These are phyloP conservation scores for Diplodus puntazzo DNA, from an alignment of 2,797 vertebrate genomes.

Conservation along the genomic window DNA sequence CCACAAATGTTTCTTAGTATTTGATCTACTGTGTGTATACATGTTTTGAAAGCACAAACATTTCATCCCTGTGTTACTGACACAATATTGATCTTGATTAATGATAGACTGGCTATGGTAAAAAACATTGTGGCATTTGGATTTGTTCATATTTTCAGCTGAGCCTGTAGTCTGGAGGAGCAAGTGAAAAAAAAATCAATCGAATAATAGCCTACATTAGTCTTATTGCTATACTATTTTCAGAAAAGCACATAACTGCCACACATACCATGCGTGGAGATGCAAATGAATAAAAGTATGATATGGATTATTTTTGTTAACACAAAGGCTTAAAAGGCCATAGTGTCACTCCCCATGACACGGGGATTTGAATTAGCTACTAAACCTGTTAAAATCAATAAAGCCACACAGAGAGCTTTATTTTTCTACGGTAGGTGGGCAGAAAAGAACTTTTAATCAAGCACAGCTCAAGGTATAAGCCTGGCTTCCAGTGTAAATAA, in stretches of 20 bases:
- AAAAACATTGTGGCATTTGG: background rate
- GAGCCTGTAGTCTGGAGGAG: background rate
- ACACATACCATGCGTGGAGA: slow-evolving; percentile 43
- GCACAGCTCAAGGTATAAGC: slow-evolving; percentile 34
- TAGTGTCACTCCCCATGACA: slow-evolving; percentile 5
- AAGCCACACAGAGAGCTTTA: slow-evolving; percentile 16
- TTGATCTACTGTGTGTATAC: background rate
- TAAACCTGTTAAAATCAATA: slow-evolving; percentile 18
- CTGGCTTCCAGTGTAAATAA: slow-evolving; percentile 52
- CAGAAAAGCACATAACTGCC: slow-evolving; percentile 35
- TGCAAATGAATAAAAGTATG: slow-evolving; percentile 48
- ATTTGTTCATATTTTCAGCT: background rate
- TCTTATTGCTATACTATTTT: slow-evolving; percentile 26
- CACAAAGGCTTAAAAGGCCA: slow-evolving; percentile 24
- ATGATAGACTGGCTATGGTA: too few relatives aligned
- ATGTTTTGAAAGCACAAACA: background rate
- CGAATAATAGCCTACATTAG: slow-evolving; percentile 18
- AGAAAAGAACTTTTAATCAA: slow-evolving; percentile 53
- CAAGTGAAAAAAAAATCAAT: background rate
- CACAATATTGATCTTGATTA: background rate
- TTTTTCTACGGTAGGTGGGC: background rate
- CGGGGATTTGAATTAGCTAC: slow-evolving; percentile 20
- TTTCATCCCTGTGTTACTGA: background rate
- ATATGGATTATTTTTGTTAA: slow-evolving; percentile 57
- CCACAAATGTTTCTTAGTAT: too few relatives aligned